Conservation (phyloP, 2,888 invertebrate species). For the Mesochorus sp. region DNA sequence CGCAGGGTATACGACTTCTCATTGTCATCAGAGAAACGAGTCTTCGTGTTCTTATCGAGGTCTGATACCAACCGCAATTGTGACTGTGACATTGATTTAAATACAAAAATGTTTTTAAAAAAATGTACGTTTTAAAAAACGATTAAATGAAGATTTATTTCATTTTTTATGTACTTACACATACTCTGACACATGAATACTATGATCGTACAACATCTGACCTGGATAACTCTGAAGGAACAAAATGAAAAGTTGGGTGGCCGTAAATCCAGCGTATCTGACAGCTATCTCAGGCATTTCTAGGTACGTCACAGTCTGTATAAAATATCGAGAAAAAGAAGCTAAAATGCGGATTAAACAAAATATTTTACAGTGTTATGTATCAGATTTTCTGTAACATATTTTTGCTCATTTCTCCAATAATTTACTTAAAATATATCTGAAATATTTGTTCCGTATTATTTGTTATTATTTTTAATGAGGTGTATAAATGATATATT, state of each 20-base stretch:
- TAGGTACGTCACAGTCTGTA: constrained; percentile 57
- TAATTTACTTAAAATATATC: too few species aligned
- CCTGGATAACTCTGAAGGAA: constrained; percentile 60
- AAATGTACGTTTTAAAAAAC: neutral
- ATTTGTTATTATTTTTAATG: neutral
- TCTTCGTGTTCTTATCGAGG: constrained; percentile 55
- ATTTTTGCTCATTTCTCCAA: too few species aligned
- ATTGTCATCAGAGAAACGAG: constrained; percentile 57
- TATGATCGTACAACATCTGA: constrained; percentile 59
- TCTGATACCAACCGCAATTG: constrained; percentile 59
- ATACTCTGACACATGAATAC: constrained; percentile 49
- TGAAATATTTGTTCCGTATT: too few species aligned
- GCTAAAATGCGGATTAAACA: too few species aligned
- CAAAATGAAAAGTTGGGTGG: constrained; percentile 42
- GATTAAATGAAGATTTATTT: neutral
- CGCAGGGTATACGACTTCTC: constrained; percentile 58
- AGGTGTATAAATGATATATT: neutral
- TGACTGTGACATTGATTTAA: constrained; percentile 31
- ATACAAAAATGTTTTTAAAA: neutral
- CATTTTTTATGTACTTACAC: constrained; percentile 41
- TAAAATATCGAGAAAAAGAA: too few species aligned
- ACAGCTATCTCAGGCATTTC: constrained; percentile 47
- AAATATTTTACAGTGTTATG: neutral
- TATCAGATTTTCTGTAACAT: too few species aligned
- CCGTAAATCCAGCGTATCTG: constrained; percentile 56